Evolutionary conservation across 2,888 invertebrate species (phyloP).

Genomic region (Himalopsyche kuldschensis): DNA sequence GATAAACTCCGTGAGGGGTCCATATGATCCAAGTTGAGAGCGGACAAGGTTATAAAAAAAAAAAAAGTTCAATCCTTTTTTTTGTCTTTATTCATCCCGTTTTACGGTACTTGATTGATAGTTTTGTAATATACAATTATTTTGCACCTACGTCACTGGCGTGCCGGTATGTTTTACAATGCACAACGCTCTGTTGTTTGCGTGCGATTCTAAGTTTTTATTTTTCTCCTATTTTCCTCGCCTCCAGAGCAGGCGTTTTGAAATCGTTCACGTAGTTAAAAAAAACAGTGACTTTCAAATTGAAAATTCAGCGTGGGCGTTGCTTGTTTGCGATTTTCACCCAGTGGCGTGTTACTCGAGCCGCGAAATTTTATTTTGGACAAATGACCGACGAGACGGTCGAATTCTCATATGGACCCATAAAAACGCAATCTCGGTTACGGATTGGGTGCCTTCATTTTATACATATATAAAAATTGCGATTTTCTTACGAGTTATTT

Average conservation of each 20-base stretch:
- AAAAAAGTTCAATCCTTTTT: too few species aligned
- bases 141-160: neutral
- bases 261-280: neutral
- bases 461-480: too few species aligned
- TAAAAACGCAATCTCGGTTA: neutral
- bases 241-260: neutral
- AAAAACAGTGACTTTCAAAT: neutral
- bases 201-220: neutral
- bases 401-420: neutral
- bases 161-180: neutral
- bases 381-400: slow-evolving; percentile 15
- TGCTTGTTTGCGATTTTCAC: neutral
- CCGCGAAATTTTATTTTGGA: slow-evolving; percentile 19
- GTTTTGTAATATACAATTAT: too few species aligned
- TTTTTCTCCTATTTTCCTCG: neutral
- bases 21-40: too few species aligned
- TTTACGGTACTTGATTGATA: too few species aligned
- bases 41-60: too few species aligned
- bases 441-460: neutral
- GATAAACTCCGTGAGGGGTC: too few species aligned
- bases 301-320: neutral
- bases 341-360: slow-evolving; percentile 13
- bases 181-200: neutral
- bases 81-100: too few species aligned
- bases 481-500: too few species aligned